Evolutionary conservation across 2,888 invertebrate genomes (phyloP), one percentile per base, ranked within the genome.

Genomic region (Keiferia lycopersicella): DNA sequence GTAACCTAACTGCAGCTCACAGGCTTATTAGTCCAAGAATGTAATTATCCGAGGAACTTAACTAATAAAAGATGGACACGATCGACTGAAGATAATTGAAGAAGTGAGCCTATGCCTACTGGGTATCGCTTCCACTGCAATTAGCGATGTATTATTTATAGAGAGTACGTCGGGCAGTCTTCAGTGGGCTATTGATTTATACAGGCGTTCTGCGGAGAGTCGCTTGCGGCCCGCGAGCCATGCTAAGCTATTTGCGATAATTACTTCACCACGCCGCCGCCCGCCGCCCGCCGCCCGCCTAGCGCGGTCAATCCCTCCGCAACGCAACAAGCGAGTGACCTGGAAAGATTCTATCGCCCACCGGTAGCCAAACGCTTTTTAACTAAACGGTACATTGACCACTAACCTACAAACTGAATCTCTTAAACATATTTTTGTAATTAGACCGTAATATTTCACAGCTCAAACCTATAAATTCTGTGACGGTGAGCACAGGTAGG

Each of bases 161-260:
- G 73, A 68, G 66, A 71, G 72, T 72, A 74, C 69, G 76, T 69
- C 69, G 72, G 69, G 65, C 69, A 69, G 71, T 81, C 76, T 80
- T 78, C 77, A 71, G 74, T 72, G 73, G 74, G 79, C 74, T 83
- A 85, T 86, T 84, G 84, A 87, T 87, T 87, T 84, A 84, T 84
- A 74, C 73, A 75, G 73, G 72, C 75, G 75, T 79, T 78, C 74
- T 74, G 75, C 75, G 74, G 65, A 76, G 75, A 71, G 74, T 68
- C 71, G 70, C 74, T 72, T 63, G 64, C 53, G 76, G 78, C 71
- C 67, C 69, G 69, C 73, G 75, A 71, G 78, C 77, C 70, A 73
- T 76, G 82, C 80, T 76, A 81, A 83, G 80, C 80, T 80, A 86
- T 87, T 84, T 80, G 78, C 75, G 71, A 82, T 85, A 85, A 84